Conservation (phyloP, 2,797 vertebrate species). For the Ctenopoma kingsleyae region DNA sequence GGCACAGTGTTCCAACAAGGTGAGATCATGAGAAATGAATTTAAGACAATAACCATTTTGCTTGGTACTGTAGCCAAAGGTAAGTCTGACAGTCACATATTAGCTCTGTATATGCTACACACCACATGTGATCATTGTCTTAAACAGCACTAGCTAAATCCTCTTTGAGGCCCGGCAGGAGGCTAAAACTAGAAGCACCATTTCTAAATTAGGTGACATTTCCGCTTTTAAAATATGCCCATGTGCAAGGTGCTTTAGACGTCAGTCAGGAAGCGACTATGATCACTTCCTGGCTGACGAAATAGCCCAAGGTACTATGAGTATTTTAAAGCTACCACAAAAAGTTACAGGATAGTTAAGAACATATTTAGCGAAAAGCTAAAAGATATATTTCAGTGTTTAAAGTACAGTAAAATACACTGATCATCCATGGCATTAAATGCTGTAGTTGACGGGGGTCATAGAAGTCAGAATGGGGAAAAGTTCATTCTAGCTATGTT, state of each 20-base stretch:
- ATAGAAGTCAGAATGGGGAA: no score
- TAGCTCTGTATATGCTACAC: constrained; percentile 25
- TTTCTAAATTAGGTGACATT: constrained; percentile 61
- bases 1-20: constrained; percentile 31
- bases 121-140: constrained; percentile 54
- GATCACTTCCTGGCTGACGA: not conserved
- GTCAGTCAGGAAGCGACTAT: constrained; percentile 22
- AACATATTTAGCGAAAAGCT: no score
- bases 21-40: constrained; percentile 35
- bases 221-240: constrained; percentile 35
- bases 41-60: constrained; percentile 13
- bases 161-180: constrained; percentile 58
- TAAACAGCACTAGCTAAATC: constrained; percentile 68
- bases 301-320: not conserved
- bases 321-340: not conserved
- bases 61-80: not conserved
- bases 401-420: not conserved
- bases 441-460: no score
- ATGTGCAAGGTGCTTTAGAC: constrained; percentile 26
- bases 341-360: not conserved
- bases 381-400: not conserved
- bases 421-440: no score
- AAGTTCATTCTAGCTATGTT: no score
- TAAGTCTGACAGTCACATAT: not conserved
- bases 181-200: constrained; percentile 58